Conservation (phyloP, 2,113 vertebrate genomes). For the Chloroceryle aenea region DNA sequence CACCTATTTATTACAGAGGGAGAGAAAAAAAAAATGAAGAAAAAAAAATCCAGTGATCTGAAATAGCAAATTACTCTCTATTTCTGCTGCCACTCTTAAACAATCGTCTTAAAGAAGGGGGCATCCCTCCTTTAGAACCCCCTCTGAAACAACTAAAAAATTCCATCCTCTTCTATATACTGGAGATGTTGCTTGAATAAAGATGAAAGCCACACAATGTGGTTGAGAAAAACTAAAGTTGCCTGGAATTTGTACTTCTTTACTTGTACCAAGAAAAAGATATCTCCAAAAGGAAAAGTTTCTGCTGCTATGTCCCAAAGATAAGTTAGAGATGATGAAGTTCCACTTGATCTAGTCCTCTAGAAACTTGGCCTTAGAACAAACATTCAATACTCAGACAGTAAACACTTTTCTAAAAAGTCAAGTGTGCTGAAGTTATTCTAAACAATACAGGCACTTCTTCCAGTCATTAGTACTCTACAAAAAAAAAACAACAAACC, state of each 20-base stretch:
- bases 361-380: not conserved
- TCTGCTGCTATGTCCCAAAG: not conserved
- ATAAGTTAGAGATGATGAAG: not conserved
- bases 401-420: not conserved
- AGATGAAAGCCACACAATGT: fast-evolving
- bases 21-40: not conserved
- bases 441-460: not conserved
- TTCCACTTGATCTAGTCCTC: not conserved
- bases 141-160: not conserved
- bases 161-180: not conserved
- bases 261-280: not conserved
- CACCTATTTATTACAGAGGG: conserved; percentile 75
- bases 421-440: not conserved
- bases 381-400: not conserved
- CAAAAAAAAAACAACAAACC: not conserved
- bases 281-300: not conserved
- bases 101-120: not conserved
- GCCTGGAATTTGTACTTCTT: not conserved
- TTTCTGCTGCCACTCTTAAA: not conserved
- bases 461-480: not conserved
- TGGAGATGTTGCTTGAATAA: not conserved
- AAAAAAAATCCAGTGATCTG: not conserved
- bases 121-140: not conserved
- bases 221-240: not conserved
- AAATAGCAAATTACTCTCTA: not conserved